Evolutionary conservation across 1,140 invertebrate species (phyloP).

Genomic region (Agrilus planipennis): DNA sequence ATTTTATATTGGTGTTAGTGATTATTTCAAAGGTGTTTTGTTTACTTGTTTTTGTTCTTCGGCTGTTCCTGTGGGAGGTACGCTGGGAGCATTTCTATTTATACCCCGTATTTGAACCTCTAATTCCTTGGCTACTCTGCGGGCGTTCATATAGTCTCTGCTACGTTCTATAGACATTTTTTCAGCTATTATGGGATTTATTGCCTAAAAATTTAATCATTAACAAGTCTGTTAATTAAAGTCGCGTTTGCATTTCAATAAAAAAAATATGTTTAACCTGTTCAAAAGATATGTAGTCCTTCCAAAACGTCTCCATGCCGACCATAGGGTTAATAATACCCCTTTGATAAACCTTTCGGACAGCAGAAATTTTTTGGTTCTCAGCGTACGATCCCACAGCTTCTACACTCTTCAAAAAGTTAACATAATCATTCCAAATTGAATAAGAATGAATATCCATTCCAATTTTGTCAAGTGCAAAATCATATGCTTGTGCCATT

Average conservation of each 20-base stretch:
- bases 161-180: slow-evolving; percentile 49
- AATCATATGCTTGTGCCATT: slow-evolving; percentile 99
- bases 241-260: background rate
- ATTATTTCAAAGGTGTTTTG: background rate
- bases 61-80: slow-evolving; percentile 80
- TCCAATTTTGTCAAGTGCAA: slow-evolving; percentile 97
- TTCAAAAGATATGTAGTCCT: slow-evolving; percentile 92
- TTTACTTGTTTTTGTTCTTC: slow-evolving; percentile 80
- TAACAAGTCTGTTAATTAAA: background rate
- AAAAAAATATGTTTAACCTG: slow-evolving; percentile 40
- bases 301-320: slow-evolving; percentile 96
- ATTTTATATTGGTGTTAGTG: background rate
- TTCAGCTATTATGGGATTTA: slow-evolving; percentile 89
- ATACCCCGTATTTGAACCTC: slow-evolving; percentile 90
- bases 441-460: slow-evolving; percentile 93
- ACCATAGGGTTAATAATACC: slow-evolving; percentile 95
- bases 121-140: slow-evolving; percentile 91
- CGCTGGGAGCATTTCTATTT: slow-evolving; percentile 86
- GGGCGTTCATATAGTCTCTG: slow-evolving; percentile 95
- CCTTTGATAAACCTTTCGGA: slow-evolving; percentile 90
- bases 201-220: slow-evolving; percentile 38
- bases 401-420: slow-evolving; percentile 94
- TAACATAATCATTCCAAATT: slow-evolving; percentile 97
- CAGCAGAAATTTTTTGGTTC: slow-evolving; percentile 97
- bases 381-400: slow-evolving; percentile 97